These are phyloP conservation scores for Paracyclopina nana DNA, from an alignment of 1,140 invertebrate genomes.

Conservation along the genomic window DNA sequence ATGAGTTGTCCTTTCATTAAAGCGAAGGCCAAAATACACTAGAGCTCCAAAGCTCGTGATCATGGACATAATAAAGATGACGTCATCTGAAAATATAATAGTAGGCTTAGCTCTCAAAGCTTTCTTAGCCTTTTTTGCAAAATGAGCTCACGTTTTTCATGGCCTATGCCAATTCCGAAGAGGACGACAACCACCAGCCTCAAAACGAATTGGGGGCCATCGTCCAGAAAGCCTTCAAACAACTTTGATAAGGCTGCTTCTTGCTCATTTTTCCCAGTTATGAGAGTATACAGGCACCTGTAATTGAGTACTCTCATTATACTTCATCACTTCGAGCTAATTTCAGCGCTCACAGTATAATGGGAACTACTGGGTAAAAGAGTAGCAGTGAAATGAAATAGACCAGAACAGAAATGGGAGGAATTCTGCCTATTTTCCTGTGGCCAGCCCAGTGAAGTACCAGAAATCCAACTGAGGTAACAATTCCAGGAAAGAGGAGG, in stretches of 20 bases:
- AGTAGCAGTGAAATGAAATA: not conserved
- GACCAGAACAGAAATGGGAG: not conserved
- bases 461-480: conserved; percentile 2
- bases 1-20: not conserved
- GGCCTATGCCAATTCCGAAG: conserved; percentile 5
- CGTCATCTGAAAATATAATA: not conserved
- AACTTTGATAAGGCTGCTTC: conserved; percentile 3
- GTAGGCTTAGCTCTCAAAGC: not conserved
- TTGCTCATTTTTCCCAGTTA: not conserved
- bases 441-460: not conserved
- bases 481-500: conserved; percentile 7
- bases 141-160: conserved; percentile 3
- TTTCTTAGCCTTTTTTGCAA: not conserved
- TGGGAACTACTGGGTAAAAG: conserved; percentile 2
- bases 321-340: too few relatives aligned
- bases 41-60: not conserved
- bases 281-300: not conserved
- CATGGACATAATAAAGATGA: conserved; percentile 9
- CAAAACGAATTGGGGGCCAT: conserved; percentile 12
- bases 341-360: conserved; percentile 10
- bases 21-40: not conserved
- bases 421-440: not conserved
- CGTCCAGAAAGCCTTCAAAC: conserved; percentile 7
- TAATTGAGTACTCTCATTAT: too few relatives aligned
- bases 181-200: conserved; percentile 7